Evolutionary conservation across 2,888 invertebrate genomes (phyloP), one percentile per base, ranked within the genome.

Genomic region (Theretra japonica): DNA sequence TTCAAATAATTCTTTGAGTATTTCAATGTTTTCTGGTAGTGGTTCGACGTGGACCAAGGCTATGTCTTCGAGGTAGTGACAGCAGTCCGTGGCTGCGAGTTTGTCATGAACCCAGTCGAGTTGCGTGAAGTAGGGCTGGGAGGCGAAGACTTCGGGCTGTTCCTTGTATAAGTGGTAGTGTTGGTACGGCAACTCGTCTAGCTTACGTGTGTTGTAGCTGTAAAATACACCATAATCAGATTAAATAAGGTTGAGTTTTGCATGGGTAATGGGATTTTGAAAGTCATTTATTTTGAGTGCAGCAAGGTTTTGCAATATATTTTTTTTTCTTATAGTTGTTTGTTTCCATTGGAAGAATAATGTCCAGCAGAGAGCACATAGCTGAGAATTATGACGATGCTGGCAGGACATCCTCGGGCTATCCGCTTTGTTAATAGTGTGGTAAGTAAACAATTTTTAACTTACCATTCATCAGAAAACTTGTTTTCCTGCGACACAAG

Each of bases 121-220:
- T 84, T 97, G 96, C 71, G 96, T 96, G 85, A 98, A 96, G 86
- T 96, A 97, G 23, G 95, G 94, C 70, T 96, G 96, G 77, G 95
- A 95, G 72, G 97, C 95, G 78, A 96, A 95, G 80, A 95, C 90
- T 80, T 94, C 87, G 1, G 94, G 92, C 62, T 95, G 90, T 78
- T 95, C 92, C 77, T 90, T 94, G 76, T 88, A 87, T 8, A 96
- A 88, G 79, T 96, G 95, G 86, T 96, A 95, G 86, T 96, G 96
- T 83, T 97, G 97, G 91, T 96, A 97, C 65, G 98, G 98, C 69
- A 98, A 94, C 89, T 98, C 98, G 86, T 97, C 97, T 75, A 97
- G 95, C 91, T 97, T 97, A 82, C 98, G 95, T 68, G 96, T 95
- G 91, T 98, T 98, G 90, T 96, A 97, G 86, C 97, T 97, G 89